Evolutionary conservation across 2,888 invertebrate species (phyloP), one percentile per base, ranked within the genome.

Genomic region (Muschampia plurimacula): DNA sequence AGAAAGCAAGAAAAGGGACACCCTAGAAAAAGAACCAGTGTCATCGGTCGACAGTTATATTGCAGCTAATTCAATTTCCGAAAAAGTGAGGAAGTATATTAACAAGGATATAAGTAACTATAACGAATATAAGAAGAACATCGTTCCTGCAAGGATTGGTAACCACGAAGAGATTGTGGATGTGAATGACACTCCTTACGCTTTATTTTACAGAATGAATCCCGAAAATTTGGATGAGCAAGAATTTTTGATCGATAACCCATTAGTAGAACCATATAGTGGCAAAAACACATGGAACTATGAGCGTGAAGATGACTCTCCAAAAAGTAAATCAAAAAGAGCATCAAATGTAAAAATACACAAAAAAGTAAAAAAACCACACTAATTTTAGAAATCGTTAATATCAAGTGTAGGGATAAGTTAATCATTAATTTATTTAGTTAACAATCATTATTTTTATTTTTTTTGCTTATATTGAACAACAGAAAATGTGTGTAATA

Each of bases 151-250:
- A 1, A 83, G 82, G 63, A 80, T 83, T 39, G 83, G 81, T 1
- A 84, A 76, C 64, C 79, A 75, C 8, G 84, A 85, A 44, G 82
- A 84, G 7, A 79, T 75, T 44, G 75, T 81, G 10, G 81, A 84
- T 32, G 64, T 76, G 0, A 81, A 80, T 22, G 80, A 83, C 1
- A 81, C 80, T 12, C 87, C 88, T 0, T 89, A 90, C 55, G 89
- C 91, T 1, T 76, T 89, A 36, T 91, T 90, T 72, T 88, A 90
- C 67, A 84, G 85, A 77, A 85, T 83, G 83, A 84, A 84, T 62
- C 84, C 86, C 0, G 84, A 86, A 44, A 78, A 80, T 8, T 69
- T 83, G 2, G 82, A 72, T 28, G 85, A 67, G 2, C 77, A 76
- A 49, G 70, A 76, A 32, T 74, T 62, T 15, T 32, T 72, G 22